Conservation (phyloP, 2,888 invertebrate species). For the Octodonta nipae region DNA sequence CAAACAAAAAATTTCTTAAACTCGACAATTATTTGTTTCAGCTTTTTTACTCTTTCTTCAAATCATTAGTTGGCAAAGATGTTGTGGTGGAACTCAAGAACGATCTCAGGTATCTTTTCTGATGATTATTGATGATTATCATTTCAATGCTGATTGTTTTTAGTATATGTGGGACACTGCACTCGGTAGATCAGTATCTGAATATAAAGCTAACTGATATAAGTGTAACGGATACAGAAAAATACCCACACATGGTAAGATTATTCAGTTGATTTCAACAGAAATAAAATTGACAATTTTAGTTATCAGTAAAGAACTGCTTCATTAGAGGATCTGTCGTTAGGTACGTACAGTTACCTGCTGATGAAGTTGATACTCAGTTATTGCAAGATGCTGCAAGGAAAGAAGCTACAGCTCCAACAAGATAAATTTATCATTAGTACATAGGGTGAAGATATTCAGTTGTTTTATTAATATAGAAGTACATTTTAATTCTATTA, state of each 20-base stretch:
- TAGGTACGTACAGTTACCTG: slow-evolving; percentile 92
- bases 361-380: slow-evolving; percentile 97
- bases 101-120: slow-evolving; percentile 65
- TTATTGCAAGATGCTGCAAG: slow-evolving; percentile 93
- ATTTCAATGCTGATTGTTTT: slow-evolving; percentile 23
- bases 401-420: slow-evolving; percentile 82
- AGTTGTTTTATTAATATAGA: too few relatives aligned
- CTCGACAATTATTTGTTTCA: too few relatives aligned
- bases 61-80: slow-evolving; percentile 94
- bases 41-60: slow-evolving; percentile 99
- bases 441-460: too few relatives aligned
- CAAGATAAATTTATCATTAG: too few relatives aligned
- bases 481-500: too few relatives aligned
- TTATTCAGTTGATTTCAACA: slow-evolving; percentile 1
- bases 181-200: slow-evolving; percentile 97
- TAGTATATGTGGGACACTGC: slow-evolving; percentile 95
- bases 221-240: slow-evolving; percentile 93
- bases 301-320: slow-evolving; percentile 96
- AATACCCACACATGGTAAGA: slow-evolving; percentile 95
- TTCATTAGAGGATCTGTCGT: slow-evolving; percentile 98
- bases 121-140: slow-evolving; percentile 7
- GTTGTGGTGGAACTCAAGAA: slow-evolving; percentile 98
- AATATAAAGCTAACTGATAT: slow-evolving; percentile 98
- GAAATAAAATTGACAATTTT: slow-evolving; percentile 21
- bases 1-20: too few relatives aligned